Conservation (phyloP, 1,140 invertebrate species). For the Ganaspis sp. region DNA sequence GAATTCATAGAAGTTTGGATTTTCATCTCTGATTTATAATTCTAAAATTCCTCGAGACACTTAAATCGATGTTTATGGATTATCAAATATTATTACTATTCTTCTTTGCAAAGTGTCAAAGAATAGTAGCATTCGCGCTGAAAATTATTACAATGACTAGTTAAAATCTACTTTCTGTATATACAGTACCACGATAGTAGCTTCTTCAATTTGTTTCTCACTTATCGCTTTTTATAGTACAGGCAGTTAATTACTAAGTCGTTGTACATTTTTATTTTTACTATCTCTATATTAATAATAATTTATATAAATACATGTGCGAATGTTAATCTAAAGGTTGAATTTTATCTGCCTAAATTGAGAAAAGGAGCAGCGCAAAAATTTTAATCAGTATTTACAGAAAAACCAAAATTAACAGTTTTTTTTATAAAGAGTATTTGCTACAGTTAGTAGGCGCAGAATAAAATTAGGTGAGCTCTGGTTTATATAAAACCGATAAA, state of each 20-base stretch:
- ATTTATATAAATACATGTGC: constrained; percentile 60
- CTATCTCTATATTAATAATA: constrained; percentile 41
- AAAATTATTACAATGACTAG: constrained; percentile 55
- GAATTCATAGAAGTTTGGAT: background rate
- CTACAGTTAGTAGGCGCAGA: constrained; percentile 66
- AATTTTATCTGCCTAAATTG: constrained; percentile 62
- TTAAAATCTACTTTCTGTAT: constrained; percentile 52
- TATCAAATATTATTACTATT: constrained; percentile 3
- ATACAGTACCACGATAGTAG: constrained; percentile 35
- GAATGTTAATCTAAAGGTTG: constrained; percentile 57
- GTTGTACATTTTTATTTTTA: constrained; percentile 70
- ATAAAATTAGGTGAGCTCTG: constrained; percentile 58
- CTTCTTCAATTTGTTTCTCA: constrained; percentile 39
- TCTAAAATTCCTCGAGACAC: constrained; percentile 9
- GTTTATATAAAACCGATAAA: constrained; percentile 43
- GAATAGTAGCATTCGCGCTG: constrained; percentile 33
- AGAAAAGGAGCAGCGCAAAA: constrained; percentile 59
- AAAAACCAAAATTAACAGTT: constrained; percentile 72
- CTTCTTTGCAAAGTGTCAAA: constrained; percentile 14
- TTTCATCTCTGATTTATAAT: background rate
- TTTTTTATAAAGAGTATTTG: constrained; percentile 72
- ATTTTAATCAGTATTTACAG: constrained; percentile 70
- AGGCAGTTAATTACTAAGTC: constrained; percentile 67
- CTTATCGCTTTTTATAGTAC: constrained; percentile 62
- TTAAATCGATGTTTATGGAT: background rate